Conservation (phyloP, 2,113 vertebrate species). For the Sakesphorus luctuosus region DNA sequence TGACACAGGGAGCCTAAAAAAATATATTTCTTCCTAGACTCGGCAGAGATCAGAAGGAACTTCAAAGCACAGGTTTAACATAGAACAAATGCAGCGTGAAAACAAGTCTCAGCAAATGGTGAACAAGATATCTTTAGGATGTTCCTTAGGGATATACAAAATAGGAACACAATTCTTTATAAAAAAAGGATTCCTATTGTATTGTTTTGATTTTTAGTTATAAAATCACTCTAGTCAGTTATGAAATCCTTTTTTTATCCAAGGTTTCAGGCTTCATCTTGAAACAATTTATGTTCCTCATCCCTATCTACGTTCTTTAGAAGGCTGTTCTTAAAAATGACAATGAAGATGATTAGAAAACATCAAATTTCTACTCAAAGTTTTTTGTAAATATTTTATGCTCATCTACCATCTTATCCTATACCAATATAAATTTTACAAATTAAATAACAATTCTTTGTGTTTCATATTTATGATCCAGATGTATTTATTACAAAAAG, state of each 20-base stretch:
- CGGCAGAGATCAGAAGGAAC: neutral
- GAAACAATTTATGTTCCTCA: neutral
- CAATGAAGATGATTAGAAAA: neutral
- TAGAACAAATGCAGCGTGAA: neutral
- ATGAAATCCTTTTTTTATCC: neutral
- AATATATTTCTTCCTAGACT: neutral
- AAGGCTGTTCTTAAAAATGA: neutral
- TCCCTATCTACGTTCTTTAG: neutral
- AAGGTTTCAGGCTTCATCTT: neutral
- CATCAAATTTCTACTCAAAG: neutral
- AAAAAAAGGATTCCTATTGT: neutral
- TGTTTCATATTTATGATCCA: neutral
- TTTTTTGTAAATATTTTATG: neutral
- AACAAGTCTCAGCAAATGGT: neutral
- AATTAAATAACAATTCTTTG: neutral
- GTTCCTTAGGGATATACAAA: neutral
- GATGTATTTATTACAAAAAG: neutral
- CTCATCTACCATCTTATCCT: neutral
- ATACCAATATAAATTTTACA: neutral
- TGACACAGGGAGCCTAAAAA: neutral
- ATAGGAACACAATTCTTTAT: fast-evolving
- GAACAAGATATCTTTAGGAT: neutral
- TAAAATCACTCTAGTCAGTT: neutral
- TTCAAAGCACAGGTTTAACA: neutral
- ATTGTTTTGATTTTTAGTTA: neutral